Evolutionary conservation across 2,797 vertebrate species (phyloP), one percentile per base, ranked within the genome.

Genomic region (Moxostoma hubbsi): DNA sequence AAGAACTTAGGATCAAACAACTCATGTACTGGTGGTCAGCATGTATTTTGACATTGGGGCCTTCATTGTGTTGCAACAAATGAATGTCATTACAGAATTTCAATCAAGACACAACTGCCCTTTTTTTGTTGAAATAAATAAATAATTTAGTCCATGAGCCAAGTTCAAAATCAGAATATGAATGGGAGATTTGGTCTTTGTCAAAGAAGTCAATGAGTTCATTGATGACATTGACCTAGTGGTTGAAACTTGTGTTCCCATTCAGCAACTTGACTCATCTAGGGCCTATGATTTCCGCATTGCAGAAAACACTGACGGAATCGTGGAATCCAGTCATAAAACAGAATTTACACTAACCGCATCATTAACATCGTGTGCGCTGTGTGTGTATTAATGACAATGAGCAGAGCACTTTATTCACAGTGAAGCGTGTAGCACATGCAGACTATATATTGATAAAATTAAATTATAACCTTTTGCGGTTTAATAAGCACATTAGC

Each of bases 81-180:
- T 18, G 74, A 77, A 66, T 62, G 70, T 58, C 71, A 62, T 75
- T 79, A 69, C 81, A 75, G 72, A 83, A 75, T 84, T 84, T 54
- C 49, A 81, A 78, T 77, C 55, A 64, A 53, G 75, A 70, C 64
- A 79, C 43, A 62, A 53, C 36, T 24, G 36, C 47, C 80, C 46
- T 73, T 67, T 75, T 81, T 24, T 69, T 69, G 64, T 43, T 49
- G 43, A 72, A 62, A 73, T 57, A 73, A n/a, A 69, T 70, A 75
- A 69, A 66, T 72, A 64, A 64, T 84, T 67, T 59, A 73, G 54
- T 77, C 66, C 46, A 46, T 49, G 4, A 57, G 13, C 46, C 15
- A 49, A 72, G 66, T 69, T 58, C 57, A 62, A 66, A 75, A 71
- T 36, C n/a, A 55, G 62, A 24, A 53, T 51, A 80, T 81, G 71